A percentile compares a stretch with the other conserved stretches of the same genome.
phyloP scores from a whole-genome alignment of 1,140 invertebrate species.

The Listronotus oregonensis region DNA sequence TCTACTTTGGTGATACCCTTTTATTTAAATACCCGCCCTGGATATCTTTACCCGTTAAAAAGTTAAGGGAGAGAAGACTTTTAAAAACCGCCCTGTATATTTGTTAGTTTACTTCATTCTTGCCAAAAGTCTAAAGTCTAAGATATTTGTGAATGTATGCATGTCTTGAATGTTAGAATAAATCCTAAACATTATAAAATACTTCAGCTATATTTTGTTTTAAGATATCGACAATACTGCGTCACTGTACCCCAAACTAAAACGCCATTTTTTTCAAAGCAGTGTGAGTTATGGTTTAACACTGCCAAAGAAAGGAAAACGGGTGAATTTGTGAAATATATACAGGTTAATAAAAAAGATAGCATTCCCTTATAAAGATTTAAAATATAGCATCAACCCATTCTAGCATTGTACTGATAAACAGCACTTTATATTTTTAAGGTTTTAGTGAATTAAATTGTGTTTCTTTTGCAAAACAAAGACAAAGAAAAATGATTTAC shows the following conservation, averaged over 20 bases:
- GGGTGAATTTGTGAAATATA: slow-evolving; percentile 16
- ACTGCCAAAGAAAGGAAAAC: slow-evolving; percentile 14
- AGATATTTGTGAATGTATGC: too few relatives aligned
- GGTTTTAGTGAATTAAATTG: not conserved
- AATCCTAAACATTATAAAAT: too few relatives aligned
- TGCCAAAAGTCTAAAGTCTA: too few relatives aligned
- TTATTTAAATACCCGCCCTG: too few relatives aligned
- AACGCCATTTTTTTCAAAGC: slow-evolving; percentile 6
- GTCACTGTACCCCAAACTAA: not conserved
- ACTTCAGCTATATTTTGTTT: not conserved
- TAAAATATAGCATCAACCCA: not conserved
- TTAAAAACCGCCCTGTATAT: too few relatives aligned
- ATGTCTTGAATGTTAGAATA: not conserved
- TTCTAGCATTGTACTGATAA: slow-evolving; percentile 12
- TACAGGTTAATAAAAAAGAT: slow-evolving; percentile 16
- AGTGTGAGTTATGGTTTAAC: slow-evolving; percentile 7
- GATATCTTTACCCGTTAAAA: too few relatives aligned
- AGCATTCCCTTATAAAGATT: slow-evolving; percentile 14
- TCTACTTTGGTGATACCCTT: too few relatives aligned
- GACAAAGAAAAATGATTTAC: too few relatives aligned
- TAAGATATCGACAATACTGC: not conserved
- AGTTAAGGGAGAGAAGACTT: too few relatives aligned
- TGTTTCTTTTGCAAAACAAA: not conserved
- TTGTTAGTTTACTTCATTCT: not conserved
- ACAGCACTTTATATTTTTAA: slow-evolving; percentile 1